These are phyloP conservation scores for Aphelinus atriplicis DNA, from an alignment of 1,140 invertebrate species.

Conservation along the genomic window DNA sequence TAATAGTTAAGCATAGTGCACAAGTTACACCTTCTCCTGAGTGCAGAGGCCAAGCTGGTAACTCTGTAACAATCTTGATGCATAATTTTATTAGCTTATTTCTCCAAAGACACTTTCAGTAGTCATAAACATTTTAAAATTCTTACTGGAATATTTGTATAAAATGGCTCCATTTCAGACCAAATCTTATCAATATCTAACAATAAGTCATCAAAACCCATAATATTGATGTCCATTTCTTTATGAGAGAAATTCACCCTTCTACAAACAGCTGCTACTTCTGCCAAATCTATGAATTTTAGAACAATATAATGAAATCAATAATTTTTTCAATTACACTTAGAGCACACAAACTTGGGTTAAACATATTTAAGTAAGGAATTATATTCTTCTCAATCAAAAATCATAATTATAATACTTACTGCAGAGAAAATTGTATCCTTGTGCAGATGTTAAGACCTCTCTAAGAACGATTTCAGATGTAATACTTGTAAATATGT, in stretches of 20 bases:
- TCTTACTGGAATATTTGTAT: constrained; percentile 62
- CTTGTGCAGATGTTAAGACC: constrained; percentile 69
- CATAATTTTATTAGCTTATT: constrained; percentile 34
- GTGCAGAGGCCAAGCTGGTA: constrained; percentile 62
- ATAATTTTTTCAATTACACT: neutral
- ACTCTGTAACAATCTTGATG: constrained; percentile 61
- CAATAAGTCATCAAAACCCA: constrained; percentile 63
- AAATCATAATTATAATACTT: constrained; percentile 42
- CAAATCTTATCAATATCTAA: constrained; percentile 64
- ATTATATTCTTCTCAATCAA: neutral
- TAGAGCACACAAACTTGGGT: neutral
- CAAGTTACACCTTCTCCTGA: constrained; percentile 55
- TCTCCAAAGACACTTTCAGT: neutral
- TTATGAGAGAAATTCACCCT: constrained; percentile 64
- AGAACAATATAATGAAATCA: constrained; percentile 3
- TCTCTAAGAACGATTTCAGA: constrained; percentile 69
- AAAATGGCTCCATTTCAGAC: constrained; percentile 65
- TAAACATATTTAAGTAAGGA: neutral
- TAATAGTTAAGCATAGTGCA: constrained; percentile 61
- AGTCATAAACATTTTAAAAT: constrained; percentile 22
- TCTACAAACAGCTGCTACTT: constrained; percentile 64
- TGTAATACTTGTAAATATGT: constrained; percentile 68
- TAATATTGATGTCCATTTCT: constrained; percentile 65
- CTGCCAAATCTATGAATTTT: constrained; percentile 60
- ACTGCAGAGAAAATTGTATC: constrained; percentile 71